phyloP scores from a whole-genome alignment of 2,113 vertebrate species.

The Sylvilagus bachmani region DNA sequence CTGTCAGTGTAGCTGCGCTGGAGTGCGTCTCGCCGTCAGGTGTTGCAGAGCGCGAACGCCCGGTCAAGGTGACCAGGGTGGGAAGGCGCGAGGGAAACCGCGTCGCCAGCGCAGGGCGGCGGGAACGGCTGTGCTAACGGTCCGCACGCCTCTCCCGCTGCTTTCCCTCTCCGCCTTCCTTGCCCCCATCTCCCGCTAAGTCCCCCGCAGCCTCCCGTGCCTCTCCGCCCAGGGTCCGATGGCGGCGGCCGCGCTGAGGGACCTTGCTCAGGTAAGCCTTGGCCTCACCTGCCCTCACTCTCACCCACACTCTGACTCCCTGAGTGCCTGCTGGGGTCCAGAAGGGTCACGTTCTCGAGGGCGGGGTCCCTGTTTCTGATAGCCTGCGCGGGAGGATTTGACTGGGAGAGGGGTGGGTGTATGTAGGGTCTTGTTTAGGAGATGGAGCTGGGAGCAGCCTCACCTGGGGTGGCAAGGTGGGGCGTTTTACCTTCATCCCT shows the following conservation, averaged over 20 bases:
- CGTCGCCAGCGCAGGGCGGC: too few species aligned
- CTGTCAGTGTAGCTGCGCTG: rapidly evolving
- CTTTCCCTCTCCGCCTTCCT: too few species aligned
- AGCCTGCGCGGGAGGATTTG: background rate
- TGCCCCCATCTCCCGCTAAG: too few species aligned
- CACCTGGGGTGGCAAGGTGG: too few species aligned
- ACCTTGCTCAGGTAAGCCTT: background rate
- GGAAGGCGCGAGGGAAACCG: background rate
- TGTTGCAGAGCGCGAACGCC: background rate
- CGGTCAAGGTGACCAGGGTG: too few species aligned
- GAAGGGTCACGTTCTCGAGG: too few species aligned
- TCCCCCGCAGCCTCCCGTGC: too few species aligned
- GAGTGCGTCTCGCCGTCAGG: background rate
- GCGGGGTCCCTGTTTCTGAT: background rate
- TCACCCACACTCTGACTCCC: background rate
- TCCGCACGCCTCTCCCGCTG: too few species aligned
- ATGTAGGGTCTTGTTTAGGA: background rate
- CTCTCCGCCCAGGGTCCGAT: background rate
- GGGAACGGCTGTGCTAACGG: too few species aligned
- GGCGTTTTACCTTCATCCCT: background rate
- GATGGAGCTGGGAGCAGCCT: too few species aligned
- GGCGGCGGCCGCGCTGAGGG: background rate
- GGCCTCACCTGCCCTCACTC: background rate
- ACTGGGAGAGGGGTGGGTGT: too few species aligned
- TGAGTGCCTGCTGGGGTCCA: background rate